These are phyloP conservation scores for Sphaerodactylus townsendi DNA, from an alignment of 2,113 vertebrate species.

Conservation along the genomic window DNA sequence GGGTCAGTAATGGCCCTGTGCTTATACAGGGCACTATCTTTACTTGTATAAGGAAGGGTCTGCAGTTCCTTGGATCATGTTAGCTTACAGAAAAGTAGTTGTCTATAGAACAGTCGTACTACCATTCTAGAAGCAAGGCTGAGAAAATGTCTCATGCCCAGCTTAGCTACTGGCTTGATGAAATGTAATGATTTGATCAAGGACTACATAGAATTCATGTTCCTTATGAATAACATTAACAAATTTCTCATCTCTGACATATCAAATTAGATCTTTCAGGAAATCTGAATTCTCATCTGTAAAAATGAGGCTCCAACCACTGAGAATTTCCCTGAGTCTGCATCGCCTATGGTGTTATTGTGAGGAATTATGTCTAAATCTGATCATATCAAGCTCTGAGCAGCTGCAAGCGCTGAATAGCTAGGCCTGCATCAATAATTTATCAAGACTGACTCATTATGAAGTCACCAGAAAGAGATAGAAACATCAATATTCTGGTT, in stretches of 20 bases:
- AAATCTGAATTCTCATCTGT: constrained; percentile 10
- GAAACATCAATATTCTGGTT: background rate
- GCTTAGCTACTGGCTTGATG: constrained; percentile 3
- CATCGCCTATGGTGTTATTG: background rate
- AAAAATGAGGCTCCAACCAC: background rate
- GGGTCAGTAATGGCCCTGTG: too few species aligned
- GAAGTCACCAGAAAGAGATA: constrained; percentile 36
- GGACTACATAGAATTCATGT: background rate
- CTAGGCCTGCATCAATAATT: constrained; percentile 27
- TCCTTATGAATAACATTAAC: constrained; percentile 22
- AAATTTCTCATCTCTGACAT: background rate
- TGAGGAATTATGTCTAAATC: constrained; percentile 26
- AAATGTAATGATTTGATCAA: constrained; percentile 26
- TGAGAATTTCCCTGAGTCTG: background rate
- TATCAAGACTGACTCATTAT: constrained; percentile 11
- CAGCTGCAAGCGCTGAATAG: constrained; percentile 1
- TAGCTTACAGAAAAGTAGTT: background rate
- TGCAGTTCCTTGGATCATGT: background rate
- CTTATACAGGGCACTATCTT: too few species aligned
- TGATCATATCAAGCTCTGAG: background rate
- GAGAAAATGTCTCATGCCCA: background rate
- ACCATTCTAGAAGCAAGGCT: background rate
- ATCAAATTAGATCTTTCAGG: background rate
- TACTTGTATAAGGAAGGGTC: too few species aligned
- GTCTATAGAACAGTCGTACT: background rate